Evolutionary conservation across 2,888 invertebrate genomes (phyloP), one percentile per base, ranked within the genome.

Genomic region (Trimorus sp.): DNA sequence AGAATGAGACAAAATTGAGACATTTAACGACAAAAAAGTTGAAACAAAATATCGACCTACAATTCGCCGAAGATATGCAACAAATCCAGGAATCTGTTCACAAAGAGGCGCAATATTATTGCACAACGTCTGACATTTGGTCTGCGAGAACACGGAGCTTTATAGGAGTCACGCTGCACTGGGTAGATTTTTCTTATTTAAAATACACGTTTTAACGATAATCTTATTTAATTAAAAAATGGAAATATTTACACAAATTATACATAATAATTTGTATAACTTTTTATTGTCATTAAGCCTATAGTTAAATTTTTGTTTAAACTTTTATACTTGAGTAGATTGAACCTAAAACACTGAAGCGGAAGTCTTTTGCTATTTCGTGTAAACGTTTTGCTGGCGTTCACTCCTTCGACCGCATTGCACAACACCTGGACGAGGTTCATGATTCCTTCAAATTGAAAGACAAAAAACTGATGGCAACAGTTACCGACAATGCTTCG

Each of bases 401-500:
- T 7, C 53, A 53, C 45, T 45, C 45, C 9, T 45, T 45, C 45
- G 45, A 45, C 9, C 12, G 26, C 12, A n/a, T n/a, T n/a, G n/a
- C n/a, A n/a, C n/a, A n/a, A n/a, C n/a, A n/a, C n/a, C n/a, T n/a
- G n/a, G n/a, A n/a, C n/a, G n/a, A n/a, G n/a, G n/a, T n/a, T n/a
- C n/a, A n/a, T n/a, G n/a, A n/a, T n/a, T n/a, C n/a, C n/a, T n/a
- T n/a, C n/a, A n/a, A n/a, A n/a, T n/a, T n/a, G 45, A 12, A 45
- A 7, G 4, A 15, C n/a, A 7, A 53, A 15, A 53, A 53, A 16
- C 8, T 53, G 14, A 53, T 6, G 16, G 53, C 53, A 14, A 53
- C 53, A 4, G 53, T 53, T 16, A 53, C 53, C 4, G 53, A 53
- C 53, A 53, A 53, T 16, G 53, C 53, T 14, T 53, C 53, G 14